phyloP scores from a whole-genome alignment of 2,797 vertebrate genomes.

The Microctenopoma lineatum region DNA sequence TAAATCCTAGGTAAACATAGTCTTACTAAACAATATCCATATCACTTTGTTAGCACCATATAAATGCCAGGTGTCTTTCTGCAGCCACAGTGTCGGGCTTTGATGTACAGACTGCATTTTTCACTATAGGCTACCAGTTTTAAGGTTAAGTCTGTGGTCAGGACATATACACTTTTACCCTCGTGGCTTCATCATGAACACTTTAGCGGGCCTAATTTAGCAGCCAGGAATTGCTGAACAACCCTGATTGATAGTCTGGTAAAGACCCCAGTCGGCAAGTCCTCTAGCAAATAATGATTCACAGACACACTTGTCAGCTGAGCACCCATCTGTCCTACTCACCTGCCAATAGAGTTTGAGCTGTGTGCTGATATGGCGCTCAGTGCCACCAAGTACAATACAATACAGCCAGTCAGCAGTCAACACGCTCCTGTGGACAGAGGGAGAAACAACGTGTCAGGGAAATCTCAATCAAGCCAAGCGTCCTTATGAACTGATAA shows the following conservation, averaged over 20 bases:
- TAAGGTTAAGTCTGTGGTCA: slow-evolving; percentile 36
- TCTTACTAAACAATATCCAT: too few relatives aligned
- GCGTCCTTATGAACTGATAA: not conserved
- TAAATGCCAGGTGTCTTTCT: too few relatives aligned
- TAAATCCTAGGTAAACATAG: too few relatives aligned
- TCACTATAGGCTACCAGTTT: slow-evolving; percentile 15
- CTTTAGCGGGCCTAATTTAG: slow-evolving; percentile 45
- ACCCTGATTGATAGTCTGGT: slow-evolving; percentile 84
- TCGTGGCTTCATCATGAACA: slow-evolving; percentile 81
- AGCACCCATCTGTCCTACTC: slow-evolving; percentile 75
- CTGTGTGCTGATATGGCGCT: slow-evolving; percentile 83
- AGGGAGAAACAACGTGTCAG: slow-evolving; percentile 47
- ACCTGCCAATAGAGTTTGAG: slow-evolving; percentile 94
- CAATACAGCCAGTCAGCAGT: slow-evolving; percentile 88
- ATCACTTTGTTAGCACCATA: too few relatives aligned
- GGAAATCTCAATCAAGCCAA: slow-evolving; percentile 21
- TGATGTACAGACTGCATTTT: slow-evolving; percentile 3
- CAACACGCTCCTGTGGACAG: slow-evolving; percentile 83
- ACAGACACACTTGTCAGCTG: slow-evolving; percentile 49
- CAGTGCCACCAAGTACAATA: slow-evolving; percentile 74
- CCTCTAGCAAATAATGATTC: slow-evolving; percentile 88
- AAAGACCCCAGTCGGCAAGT: slow-evolving; percentile 83
- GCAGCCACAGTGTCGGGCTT: too few relatives aligned
- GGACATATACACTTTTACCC: slow-evolving; percentile 11
- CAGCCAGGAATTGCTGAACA: slow-evolving; percentile 63